Conservation (phyloP, 2,888 invertebrate species). For the Heliconius charithonia region DNA sequence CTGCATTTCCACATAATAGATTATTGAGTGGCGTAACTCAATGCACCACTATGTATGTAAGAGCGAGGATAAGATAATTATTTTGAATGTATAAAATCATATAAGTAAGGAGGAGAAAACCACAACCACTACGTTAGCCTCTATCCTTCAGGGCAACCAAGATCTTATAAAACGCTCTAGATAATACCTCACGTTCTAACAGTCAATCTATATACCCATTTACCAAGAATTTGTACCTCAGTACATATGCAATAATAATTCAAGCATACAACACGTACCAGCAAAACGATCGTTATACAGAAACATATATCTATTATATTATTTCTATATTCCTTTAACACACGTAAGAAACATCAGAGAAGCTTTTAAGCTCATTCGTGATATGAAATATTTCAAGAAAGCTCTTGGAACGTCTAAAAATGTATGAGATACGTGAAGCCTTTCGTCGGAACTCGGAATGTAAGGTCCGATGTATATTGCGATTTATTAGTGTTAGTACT, state of each 20-base stretch:
- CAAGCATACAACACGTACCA: neutral
- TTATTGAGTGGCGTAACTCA: too few relatives aligned
- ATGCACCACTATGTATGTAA: too few relatives aligned
- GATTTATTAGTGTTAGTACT: neutral
- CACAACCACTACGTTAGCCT: too few relatives aligned
- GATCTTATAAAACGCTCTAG: neutral
- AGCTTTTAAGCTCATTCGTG: constrained; percentile 26
- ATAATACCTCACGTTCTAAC: neutral
- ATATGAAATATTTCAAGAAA: constrained; percentile 22
- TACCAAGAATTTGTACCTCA: neutral
- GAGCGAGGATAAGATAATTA: too few relatives aligned
- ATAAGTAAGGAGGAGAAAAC: too few relatives aligned
- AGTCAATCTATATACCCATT: neutral
- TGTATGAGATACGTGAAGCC: constrained; percentile 12
- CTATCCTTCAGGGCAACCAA: too few relatives aligned
- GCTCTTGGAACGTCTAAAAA: constrained; percentile 23
- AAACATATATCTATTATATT: neutral
- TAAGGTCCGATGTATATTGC: constrained; percentile 11
- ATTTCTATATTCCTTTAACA: neutral
- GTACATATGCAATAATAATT: neutral
- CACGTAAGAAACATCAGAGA: constrained; percentile 12
- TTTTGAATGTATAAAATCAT: too few relatives aligned
- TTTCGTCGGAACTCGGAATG: constrained; percentile 1
- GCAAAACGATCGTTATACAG: neutral
- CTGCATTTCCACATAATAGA: too few relatives aligned